phyloP scores from a whole-genome alignment of 92 coral and sea anemone species.

The Paramuricea clavata region DNA sequence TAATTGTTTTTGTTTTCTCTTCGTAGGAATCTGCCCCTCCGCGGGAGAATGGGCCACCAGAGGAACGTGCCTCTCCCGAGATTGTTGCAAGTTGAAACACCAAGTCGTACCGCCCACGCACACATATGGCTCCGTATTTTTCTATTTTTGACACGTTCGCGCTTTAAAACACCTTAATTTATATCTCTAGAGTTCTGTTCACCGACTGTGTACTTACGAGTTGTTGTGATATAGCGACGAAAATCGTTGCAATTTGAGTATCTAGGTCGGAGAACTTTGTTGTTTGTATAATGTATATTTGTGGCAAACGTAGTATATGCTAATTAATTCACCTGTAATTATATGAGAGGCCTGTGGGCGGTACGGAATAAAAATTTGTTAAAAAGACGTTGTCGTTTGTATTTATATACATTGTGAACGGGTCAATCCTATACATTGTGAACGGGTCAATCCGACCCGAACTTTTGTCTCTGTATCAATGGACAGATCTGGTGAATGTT shows the following conservation, averaged over 20 bases:
- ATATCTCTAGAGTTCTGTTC: slow-evolving; percentile 21
- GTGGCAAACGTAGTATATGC: slow-evolving; percentile 13
- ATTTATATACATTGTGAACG: not conserved
- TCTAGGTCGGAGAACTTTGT: not conserved
- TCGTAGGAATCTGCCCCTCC: slow-evolving; percentile 50
- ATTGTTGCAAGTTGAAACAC: slow-evolving; percentile 7
- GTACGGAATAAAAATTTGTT: slow-evolving; percentile 55
- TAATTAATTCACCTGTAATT: slow-evolving; percentile 44
- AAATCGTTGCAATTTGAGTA: not conserved
- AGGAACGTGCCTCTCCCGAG: slow-evolving; percentile 42
- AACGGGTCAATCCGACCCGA: no score
- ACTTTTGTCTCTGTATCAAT: no score
- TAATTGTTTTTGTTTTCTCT: not conserved
- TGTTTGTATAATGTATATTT: slow-evolving; percentile 26
- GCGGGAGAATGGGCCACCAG: slow-evolving; percentile 45
- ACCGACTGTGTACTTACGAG: slow-evolving; percentile 9
- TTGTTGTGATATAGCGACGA: not conserved
- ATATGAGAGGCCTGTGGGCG: slow-evolving; percentile 41
- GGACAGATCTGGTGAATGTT: no score
- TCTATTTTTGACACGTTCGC: slow-evolving; percentile 12
- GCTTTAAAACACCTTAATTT: slow-evolving; percentile 44
- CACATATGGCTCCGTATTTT: slow-evolving; percentile 40
- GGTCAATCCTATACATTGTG: no score
- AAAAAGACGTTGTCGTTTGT: not conserved
- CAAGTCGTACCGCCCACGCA: slow-evolving; percentile 13